Evolutionary conservation across 2,113 vertebrate genomes (phyloP), one percentile per base, ranked within the genome.

Genomic region (Ovibos moschatus): DNA sequence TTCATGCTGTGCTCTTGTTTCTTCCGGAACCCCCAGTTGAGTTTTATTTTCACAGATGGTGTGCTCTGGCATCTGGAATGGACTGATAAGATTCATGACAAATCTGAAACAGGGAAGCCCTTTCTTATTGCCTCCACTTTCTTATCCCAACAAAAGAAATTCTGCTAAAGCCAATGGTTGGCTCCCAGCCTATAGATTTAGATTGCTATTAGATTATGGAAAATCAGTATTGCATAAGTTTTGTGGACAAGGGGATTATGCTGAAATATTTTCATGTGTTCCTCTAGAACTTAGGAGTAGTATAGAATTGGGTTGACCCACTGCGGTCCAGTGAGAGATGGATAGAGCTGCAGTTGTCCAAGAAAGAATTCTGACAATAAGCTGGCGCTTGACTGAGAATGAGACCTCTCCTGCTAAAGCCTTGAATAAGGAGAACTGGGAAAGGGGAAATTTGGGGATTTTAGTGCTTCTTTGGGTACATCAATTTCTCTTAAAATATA

Each of bases 401-500:
- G 55, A 92, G 51, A 36, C 9, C 15, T 67, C 5, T 51, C 53
- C 27, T 58, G 25, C 25, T 47, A 36, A 7, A 79, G 3, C 9
- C 33, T 45, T 74, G 14, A 45, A 55, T 89, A 88, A 82, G 13
- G 55, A 92, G 53, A 95, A 67, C 5, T 45, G 10, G 28, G 6
- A 87, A 81, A n/a, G 78, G 15, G 55, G 23, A 91, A 67, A 36
- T 51, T 62, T 15, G 43, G 53, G 30, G 5, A 78, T 58, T 91
- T 90, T 43, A 71, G 78, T 83, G 51, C 28, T 95, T 96, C 51
- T 55, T 76, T 82, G 36, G 47, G 16, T 86, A 82, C 11, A 91
- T 4, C 15, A 28, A 60, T 95, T 89, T 85, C 30, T 96, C 47
- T 97, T 85, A 88, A 93, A 97, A 85, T 33, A 25, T 45, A 58